phyloP scores from a whole-genome alignment of 2,888 invertebrate species.

The Chrysotoxum bicinctum region DNA sequence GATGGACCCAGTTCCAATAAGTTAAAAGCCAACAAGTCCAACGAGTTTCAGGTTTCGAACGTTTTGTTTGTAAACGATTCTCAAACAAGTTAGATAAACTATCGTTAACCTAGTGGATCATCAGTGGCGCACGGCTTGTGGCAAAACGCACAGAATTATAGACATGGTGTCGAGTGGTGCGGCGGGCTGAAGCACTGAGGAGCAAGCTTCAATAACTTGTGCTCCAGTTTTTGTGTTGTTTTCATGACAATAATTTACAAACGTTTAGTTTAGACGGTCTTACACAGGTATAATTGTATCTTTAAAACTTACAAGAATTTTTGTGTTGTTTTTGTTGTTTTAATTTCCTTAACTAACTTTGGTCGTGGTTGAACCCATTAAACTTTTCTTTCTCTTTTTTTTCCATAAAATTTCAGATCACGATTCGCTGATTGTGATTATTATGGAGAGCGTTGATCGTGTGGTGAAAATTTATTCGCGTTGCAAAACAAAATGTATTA shows the following conservation, averaged over 20 bases:
- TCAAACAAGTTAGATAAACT: constrained; percentile 20
- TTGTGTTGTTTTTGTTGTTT: not conserved
- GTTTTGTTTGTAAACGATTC: not conserved
- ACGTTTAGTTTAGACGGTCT: constrained; percentile 1
- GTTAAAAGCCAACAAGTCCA: constrained; percentile 19
- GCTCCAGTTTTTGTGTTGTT: constrained; percentile 27
- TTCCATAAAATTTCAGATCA: constrained; percentile 16
- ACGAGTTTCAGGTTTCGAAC: constrained; percentile 5
- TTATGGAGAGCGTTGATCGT: constrained; percentile 58
- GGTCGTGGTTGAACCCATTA: constrained; percentile 16
- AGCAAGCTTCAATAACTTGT: constrained; percentile 17
- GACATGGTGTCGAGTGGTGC: not conserved
- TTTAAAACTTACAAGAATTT: not conserved
- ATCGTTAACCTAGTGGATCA: constrained; percentile 2
- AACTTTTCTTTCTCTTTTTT: constrained; percentile 41
- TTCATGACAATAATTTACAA: constrained; percentile 26
- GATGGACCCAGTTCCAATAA: constrained; percentile 1
- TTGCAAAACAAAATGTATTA: constrained; percentile 24
- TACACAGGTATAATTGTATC: not conserved
- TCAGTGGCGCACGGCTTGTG: constrained; percentile 2
- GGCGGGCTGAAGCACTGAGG: not conserved
- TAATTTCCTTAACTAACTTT: constrained; percentile 1
- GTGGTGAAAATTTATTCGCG: constrained; percentile 37
- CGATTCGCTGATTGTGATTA: constrained; percentile 43
- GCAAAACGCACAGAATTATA: not conserved